Base-by-base conservation (phyloP, 2,113 vertebrate genomes). In the Phrynocephalus versicolor region DNA sequence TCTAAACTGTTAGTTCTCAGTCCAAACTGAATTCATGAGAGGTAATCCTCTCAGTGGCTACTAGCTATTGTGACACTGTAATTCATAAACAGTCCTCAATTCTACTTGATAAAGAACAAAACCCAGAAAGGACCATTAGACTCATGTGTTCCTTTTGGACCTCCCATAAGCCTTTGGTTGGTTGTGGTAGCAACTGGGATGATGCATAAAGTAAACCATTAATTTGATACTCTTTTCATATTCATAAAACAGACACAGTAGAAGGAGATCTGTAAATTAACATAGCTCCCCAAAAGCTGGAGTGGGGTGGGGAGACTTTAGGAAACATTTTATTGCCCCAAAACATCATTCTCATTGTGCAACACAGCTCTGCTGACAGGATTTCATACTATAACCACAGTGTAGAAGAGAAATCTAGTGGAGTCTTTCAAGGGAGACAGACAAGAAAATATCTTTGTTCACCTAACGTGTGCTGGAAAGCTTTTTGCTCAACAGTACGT, bases 381-480 rank as follows among this genome's bases (percentile, higher is more conserved):
- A 51, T 51, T 51, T 51, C 45, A 51, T 51, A 81, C 81, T 85
- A 60, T 45, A 7, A 0, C 0, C 62, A n/a, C n/a, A n/a, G n/a
- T n/a, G n/a, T 65, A 69, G 41, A 72, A 71, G 57, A 88, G 39
- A 39, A 84, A 91, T 85, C 74, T 85, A 0, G 41, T 85, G 0
- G 35, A 0, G 1, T 77, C 67, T 3, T 76, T n/a, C 80, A 85
- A 27, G 19, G 23, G n/a, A 67, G 21, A 82, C 60, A 57, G 35
- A 10, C 0, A 75, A 72, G 57, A 57, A 41, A 15, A 33, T 64
- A 74, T 41, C n/a, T 41, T 87, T 91, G 30, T 67, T 83, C 69
- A 25, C 45, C 60, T 89, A 58, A 84, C 90, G 86, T 83, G 21
- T n/a, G 21, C 60, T 77, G 67, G 71, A 12, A 6, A 58, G 41